phyloP scores from a whole-genome alignment of 2,888 invertebrate genomes.

The Drosophila glabriapex region DNA sequence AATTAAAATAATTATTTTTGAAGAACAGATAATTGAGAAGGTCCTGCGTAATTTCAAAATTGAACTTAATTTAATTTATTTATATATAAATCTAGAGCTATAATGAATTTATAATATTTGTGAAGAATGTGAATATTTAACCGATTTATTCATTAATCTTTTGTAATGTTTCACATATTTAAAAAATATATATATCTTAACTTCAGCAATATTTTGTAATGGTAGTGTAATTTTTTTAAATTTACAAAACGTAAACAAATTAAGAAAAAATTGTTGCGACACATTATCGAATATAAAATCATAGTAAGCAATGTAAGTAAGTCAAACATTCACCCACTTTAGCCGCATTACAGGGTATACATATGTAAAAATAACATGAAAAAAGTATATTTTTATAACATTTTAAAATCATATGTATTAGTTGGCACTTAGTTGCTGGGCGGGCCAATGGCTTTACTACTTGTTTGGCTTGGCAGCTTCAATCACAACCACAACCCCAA shows the following conservation, averaged over 20 bases:
- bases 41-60: background rate
- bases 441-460: constrained; percentile 13
- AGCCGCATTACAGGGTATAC: constrained; percentile 34
- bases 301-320: background rate
- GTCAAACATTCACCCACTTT: background rate
- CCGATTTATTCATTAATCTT: background rate
- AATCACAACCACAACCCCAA: background rate
- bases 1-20: background rate
- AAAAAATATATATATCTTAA: background rate
- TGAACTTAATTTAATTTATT: background rate
- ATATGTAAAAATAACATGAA: constrained; percentile 28
- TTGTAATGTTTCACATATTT: background rate
- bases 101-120: background rate
- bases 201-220: too few relatives aligned
- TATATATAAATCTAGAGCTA: too few relatives aligned
- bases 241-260: background rate
- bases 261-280: background rate
- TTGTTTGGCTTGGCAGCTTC: constrained; percentile 68
- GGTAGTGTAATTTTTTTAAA: background rate
- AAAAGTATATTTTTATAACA: constrained; percentile 46
- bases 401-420: constrained; percentile 68
- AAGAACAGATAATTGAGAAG: background rate
- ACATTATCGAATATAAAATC: background rate
- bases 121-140: background rate
- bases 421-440: constrained; percentile 69